phyloP scores from a whole-genome alignment of 1,140 invertebrate species.

The Ericerus pela region DNA sequence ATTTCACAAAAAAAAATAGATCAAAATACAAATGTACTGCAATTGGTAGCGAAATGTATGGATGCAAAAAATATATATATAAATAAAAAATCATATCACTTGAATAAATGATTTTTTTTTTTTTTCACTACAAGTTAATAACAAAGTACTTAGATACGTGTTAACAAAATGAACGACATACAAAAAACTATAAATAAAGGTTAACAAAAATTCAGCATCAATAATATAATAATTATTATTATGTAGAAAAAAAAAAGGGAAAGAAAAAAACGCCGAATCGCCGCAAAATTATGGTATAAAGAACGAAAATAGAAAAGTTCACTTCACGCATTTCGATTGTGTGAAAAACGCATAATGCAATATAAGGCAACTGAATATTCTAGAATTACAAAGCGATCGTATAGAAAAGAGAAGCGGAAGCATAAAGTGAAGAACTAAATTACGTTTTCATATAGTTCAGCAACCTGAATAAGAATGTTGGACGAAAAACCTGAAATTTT shows the following conservation, averaged over 20 bases:
- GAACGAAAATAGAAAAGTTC: no score
- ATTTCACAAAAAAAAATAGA: neutral
- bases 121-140: constrained; percentile 4
- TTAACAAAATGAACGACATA: constrained; percentile 5
- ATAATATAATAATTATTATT: no score
- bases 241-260: no score
- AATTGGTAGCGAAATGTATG: constrained; percentile 3
- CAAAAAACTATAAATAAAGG: neutral
- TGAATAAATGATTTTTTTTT: constrained; percentile 2
- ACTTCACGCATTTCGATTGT: no score
- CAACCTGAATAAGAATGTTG: no score
- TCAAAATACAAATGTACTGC: constrained; percentile 3
- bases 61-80: constrained; percentile 1
- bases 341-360: no score
- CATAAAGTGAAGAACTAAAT: no score
- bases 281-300: neutral
- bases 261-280: neutral
- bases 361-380: no score
- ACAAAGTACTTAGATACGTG: constrained; percentile 1
- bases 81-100: constrained; percentile 1
- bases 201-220: constrained; percentile 2
- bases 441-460: no score
- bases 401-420: no score
- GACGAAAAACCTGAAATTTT: no score
- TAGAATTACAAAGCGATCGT: no score